Conservation (phyloP, 2,113 vertebrate species). For the Chascanopsetta lugubris region DNA sequence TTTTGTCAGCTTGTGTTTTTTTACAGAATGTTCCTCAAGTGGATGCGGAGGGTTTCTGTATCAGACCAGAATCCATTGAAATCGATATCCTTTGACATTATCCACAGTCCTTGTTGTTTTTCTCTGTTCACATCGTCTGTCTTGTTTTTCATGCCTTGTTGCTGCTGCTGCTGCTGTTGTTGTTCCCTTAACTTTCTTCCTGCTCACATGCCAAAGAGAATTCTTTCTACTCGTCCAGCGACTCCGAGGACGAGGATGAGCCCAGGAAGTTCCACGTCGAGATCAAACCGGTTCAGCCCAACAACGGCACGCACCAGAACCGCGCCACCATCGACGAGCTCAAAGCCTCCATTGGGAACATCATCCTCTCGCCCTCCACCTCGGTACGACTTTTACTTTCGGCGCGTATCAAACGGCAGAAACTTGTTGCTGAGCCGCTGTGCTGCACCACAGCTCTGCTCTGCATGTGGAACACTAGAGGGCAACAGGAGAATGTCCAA, state of each 20-base stretch:
- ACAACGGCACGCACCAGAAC: conserved; percentile 87
- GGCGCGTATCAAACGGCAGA: background rate
- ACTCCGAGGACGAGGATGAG: conserved; percentile 95
- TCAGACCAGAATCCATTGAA: conserved; percentile 91
- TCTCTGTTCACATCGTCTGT: background rate
- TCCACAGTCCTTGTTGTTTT: background rate
- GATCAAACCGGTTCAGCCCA: conserved; percentile 93
- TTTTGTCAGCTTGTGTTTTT: conserved; percentile 7
- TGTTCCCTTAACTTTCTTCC: conserved; percentile 80
- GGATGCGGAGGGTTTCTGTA: conserved; percentile 96
- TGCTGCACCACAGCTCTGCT: conserved; percentile 9
- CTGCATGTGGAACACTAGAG: conserved; percentile 70
- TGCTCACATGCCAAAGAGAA: conserved; percentile 96
- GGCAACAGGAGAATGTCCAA: conserved; percentile 67
- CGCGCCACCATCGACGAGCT: conserved; percentile 93
- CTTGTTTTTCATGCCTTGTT: background rate
- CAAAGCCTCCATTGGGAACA: conserved; percentile 94
- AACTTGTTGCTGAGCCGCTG: conserved; percentile 20
- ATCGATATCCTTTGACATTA: conserved; percentile 89
- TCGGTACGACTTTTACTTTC: conserved; percentile 75
- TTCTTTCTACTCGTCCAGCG: conserved; percentile 94
- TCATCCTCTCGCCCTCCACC: conserved; percentile 90
- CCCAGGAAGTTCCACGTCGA: conserved; percentile 94
- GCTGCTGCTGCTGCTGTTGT: conserved; percentile 5
- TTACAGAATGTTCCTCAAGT: conserved; percentile 92